phyloP scores from a whole-genome alignment of 2,113 vertebrate species.

The Rattus rattus region DNA sequence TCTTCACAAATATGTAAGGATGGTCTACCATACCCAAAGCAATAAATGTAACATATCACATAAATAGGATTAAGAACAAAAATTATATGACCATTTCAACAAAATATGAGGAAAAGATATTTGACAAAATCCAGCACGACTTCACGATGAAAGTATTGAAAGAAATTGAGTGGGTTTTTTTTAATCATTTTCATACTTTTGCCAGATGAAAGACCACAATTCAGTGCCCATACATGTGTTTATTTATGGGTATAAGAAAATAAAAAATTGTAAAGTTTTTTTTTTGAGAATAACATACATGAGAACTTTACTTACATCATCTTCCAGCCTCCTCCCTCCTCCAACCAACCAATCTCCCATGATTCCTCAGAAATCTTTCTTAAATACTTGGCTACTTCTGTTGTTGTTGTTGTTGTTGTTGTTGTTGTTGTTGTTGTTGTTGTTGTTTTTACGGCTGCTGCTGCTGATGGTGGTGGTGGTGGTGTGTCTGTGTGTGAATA shows the following conservation, averaged over 20 bases:
- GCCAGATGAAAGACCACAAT: neutral
- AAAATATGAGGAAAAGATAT: neutral
- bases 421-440: too few species aligned
- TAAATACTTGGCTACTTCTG: neutral
- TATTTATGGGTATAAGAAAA: slow-evolving; percentile 36
- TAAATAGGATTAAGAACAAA: neutral
- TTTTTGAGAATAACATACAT: neutral
- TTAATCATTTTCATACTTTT: neutral
- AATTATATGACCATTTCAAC: neutral
- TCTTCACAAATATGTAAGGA: neutral
- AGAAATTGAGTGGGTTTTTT: neutral
- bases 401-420: neutral
- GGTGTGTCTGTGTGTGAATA: neutral
- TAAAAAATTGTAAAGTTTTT: neutral
- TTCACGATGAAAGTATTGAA: neutral
- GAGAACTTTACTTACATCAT: neutral
- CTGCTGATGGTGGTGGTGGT: neutral
- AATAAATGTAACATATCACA: neutral
- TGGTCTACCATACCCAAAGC: too few species aligned
- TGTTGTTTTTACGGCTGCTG: neutral
- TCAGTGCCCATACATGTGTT: neutral
- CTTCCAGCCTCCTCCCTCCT: neutral
- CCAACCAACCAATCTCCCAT: neutral
- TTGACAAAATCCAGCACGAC: neutral
- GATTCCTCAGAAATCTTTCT: neutral